Conservation (phyloP, 2,113 vertebrate genomes). For the Morone chrysops region DNA sequence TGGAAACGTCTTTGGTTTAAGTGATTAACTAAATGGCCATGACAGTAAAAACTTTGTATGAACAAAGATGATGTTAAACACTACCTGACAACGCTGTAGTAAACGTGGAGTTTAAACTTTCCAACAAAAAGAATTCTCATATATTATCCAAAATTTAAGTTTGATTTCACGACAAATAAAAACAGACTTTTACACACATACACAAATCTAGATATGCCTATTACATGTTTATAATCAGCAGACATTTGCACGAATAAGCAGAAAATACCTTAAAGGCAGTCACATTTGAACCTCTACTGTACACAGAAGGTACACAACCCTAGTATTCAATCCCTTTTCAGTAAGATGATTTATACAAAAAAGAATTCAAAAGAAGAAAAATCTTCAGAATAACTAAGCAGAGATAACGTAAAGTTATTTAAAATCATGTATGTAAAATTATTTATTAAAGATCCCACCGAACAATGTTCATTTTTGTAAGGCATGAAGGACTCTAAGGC, state of each 20-base stretch:
- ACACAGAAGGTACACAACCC: constrained; percentile 16
- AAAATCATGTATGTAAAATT: constrained; percentile 4
- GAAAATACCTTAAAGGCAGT: constrained; percentile 39
- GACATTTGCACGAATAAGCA: constrained; percentile 26
- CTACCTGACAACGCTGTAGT: not conserved
- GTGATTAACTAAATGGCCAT: constrained; percentile 25
- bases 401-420: not conserved
- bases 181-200: constrained; percentile 17
- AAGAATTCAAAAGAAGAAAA: constrained; percentile 14
- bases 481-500: not conserved
- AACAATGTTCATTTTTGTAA: constrained; percentile 6
- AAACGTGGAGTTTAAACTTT: not conserved
- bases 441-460: constrained; percentile 20
- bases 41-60: constrained; percentile 6
- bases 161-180: constrained; percentile 9
- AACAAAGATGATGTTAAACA: constrained; percentile 23
- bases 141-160: not conserved
- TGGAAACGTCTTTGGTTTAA: constrained; percentile 67
- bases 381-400: not conserved
- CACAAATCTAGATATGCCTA: constrained; percentile 7
- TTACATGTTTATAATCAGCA: constrained; percentile 8
- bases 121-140: not conserved
- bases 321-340: constrained; percentile 46
- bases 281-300: constrained; percentile 21
- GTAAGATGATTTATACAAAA: constrained; percentile 27